phyloP scores from a whole-genome alignment of 2,113 vertebrate genomes.

The Dasyornis broadbenti region DNA sequence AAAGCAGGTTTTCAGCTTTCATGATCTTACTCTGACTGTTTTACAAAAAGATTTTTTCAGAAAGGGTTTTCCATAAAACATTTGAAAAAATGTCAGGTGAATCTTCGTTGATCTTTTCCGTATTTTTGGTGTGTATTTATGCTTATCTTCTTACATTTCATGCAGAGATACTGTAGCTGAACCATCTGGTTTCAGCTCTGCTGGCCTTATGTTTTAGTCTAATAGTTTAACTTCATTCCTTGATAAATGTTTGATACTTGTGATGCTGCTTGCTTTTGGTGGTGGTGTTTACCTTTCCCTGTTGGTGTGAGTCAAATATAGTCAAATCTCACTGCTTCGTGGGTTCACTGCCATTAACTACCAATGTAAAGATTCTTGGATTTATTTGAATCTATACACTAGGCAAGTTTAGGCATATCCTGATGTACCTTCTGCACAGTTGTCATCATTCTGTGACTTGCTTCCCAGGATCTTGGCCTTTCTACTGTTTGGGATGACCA shows the following conservation, averaged over 20 bases:
- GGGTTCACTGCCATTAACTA: background rate
- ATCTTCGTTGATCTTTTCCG: background rate
- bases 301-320: background rate
- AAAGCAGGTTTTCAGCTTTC: background rate
- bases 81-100: background rate
- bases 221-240: background rate
- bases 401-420: background rate
- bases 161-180: background rate
- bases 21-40: background rate
- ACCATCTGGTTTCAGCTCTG: background rate
- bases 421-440: background rate
- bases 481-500: constrained; percentile 93
- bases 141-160: background rate
- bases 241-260: background rate
- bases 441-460: background rate
- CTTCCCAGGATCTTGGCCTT: constrained; percentile 84
- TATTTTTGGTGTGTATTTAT: background rate
- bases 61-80: background rate
- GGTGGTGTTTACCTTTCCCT: background rate
- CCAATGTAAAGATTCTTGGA: background rate
- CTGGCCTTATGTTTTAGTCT: background rate
- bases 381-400: background rate
- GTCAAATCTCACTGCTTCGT: background rate
- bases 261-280: background rate
- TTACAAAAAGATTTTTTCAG: background rate